Evolutionary conservation across 1,140 invertebrate genomes (phyloP).

Genomic region (Trichogramma pretiosum): DNA sequence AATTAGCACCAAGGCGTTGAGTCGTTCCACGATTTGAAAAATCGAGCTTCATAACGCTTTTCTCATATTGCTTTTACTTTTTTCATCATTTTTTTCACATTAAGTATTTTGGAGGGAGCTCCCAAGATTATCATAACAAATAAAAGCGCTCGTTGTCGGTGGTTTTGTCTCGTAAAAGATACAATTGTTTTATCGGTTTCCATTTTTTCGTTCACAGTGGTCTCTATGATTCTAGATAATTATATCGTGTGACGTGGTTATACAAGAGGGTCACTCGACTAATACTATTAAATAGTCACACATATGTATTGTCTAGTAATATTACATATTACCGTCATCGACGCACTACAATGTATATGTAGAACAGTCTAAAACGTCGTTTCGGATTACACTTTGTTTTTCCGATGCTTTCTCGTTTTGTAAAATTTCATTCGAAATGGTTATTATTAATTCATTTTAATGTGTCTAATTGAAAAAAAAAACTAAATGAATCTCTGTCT

Average conservation of each 20-base stretch:
- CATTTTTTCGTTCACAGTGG: conserved; percentile 8
- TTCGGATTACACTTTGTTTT: too few species aligned
- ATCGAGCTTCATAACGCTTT: not conserved
- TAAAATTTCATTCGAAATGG: too few species aligned
- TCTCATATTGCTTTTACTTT: conserved; percentile 7
- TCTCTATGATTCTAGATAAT: conserved; percentile 18
- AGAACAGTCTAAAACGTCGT: too few species aligned
- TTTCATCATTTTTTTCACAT: too few species aligned
- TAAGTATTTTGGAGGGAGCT: conserved; percentile 2
- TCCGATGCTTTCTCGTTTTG: too few species aligned
- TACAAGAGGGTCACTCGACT: conserved; percentile 20
- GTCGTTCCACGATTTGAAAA: not conserved
- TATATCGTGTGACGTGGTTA: conserved; percentile 17
- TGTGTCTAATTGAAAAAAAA: too few species aligned
- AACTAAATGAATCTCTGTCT: too few species aligned
- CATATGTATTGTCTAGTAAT: conserved; percentile 26
- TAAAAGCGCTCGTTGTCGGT: too few species aligned
- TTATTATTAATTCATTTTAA: too few species aligned
- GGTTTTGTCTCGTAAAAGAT: too few species aligned
- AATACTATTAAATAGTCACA: conserved; percentile 30
- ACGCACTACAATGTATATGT: too few species aligned
- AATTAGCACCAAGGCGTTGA: conserved; percentile 4
- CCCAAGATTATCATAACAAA: not conserved
- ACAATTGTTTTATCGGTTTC: not conserved
- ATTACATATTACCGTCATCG: too few species aligned